These are phyloP conservation scores for Stegodyphus mimosarum DNA, from an alignment of 1,140 invertebrate genomes.

Conservation along the genomic window DNA sequence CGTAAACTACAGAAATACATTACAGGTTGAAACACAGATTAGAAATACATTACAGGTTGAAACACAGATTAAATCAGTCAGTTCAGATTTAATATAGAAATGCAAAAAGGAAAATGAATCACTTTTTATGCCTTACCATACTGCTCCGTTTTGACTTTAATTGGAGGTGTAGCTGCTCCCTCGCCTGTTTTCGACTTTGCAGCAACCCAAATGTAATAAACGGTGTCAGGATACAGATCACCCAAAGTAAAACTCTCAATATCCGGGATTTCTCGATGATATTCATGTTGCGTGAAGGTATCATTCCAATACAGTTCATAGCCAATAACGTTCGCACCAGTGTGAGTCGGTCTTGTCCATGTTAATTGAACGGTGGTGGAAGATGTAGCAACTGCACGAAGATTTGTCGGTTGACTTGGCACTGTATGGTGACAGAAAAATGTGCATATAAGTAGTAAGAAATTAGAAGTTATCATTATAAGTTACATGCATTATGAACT, in stretches of 20 bases:
- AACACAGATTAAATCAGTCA: too few relatives aligned
- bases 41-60: too few relatives aligned
- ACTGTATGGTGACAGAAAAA: slow-evolving; percentile 73
- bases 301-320: slow-evolving; percentile 99
- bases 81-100: too few relatives aligned
- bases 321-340: slow-evolving; percentile 90
- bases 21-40: too few relatives aligned
- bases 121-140: slow-evolving; percentile 82
- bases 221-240: slow-evolving; percentile 91
- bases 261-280: slow-evolving; percentile 80
- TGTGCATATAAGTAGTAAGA: background rate
- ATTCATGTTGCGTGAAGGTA: slow-evolving; percentile 82
- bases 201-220: slow-evolving; percentile 96
- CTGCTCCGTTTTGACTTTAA: slow-evolving; percentile 93
- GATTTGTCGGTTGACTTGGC: slow-evolving; percentile 91
- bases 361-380: slow-evolving; percentile 82
- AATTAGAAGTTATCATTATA: background rate
- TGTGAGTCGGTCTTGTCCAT: slow-evolving; percentile 90
- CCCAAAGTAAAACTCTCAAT: slow-evolving; percentile 86
- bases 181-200: slow-evolving; percentile 91
- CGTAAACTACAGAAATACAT: background rate
- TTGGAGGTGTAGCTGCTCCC: slow-evolving; percentile 92
- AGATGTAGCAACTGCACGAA: slow-evolving; percentile 78
- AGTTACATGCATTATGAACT: background rate
- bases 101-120: too few relatives aligned